phyloP scores from a whole-genome alignment of 2,113 vertebrate species.

The Xyliphius kryptos region DNA sequence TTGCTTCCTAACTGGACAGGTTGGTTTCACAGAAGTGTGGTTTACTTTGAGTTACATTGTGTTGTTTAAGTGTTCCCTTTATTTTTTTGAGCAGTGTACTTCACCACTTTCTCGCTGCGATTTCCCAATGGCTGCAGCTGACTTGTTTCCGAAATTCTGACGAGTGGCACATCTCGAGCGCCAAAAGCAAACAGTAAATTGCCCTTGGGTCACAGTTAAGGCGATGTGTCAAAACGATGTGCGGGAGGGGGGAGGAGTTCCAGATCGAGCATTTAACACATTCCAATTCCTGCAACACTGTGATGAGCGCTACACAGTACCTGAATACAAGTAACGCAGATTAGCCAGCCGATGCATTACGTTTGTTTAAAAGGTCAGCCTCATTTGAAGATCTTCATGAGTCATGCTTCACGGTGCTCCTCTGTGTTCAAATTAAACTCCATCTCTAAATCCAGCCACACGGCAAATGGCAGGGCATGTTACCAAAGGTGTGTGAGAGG shows the following conservation, averaged over 20 bases:
- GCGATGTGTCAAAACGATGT: slow-evolving; percentile 24
- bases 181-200: slow-evolving; percentile 20
- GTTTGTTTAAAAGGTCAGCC: slow-evolving; percentile 54
- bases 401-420: slow-evolving; percentile 56
- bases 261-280: slow-evolving; percentile 20
- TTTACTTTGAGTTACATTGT: no score
- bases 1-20: no score
- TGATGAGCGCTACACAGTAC: neutral
- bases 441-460: slow-evolving; percentile 63
- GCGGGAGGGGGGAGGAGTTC: neutral
- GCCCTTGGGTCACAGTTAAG: slow-evolving; percentile 9
- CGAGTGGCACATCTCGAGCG: slow-evolving; percentile 27
- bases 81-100: no score
- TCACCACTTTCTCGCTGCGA: slow-evolving; percentile 13
- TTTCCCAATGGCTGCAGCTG: slow-evolving; percentile 3
- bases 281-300: slow-evolving; percentile 7
- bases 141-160: slow-evolving; percentile 16
- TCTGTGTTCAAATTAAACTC: slow-evolving; percentile 59
- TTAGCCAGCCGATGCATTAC: slow-evolving; percentile 13
- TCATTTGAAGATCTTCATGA: slow-evolving; percentile 51
- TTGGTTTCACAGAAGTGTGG: no score
- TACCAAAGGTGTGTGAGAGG: slow-evolving; percentile 47
- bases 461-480: slow-evolving; percentile 40
- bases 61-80: no score
- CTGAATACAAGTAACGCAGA: slow-evolving; percentile 30